phyloP scores from a whole-genome alignment of 2,113 vertebrate species.

The Sigmodon hispidus region DNA sequence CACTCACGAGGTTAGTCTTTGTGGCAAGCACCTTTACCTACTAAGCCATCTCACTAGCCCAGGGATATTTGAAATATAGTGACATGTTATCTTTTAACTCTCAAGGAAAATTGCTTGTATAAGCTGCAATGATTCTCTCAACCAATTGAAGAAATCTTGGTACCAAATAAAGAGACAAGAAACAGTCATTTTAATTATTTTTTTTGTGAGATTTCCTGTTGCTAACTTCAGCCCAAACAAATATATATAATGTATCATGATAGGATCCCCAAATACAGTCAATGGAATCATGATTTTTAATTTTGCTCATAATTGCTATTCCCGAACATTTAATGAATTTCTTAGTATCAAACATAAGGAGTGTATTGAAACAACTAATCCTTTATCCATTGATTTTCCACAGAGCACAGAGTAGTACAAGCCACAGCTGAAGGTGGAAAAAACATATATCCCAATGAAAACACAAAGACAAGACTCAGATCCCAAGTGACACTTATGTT shows the following conservation, averaged over 20 bases:
- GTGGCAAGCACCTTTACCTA: neutral
- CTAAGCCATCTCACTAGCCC: neutral
- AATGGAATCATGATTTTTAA: conserved; percentile 93
- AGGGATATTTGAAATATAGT: neutral
- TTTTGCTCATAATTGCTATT: conserved; percentile 87
- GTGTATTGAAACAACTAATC: conserved; percentile 92
- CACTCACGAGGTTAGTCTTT: neutral
- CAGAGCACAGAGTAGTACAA: conserved; percentile 91
- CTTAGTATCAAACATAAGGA: conserved; percentile 96
- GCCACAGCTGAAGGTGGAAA: conserved; percentile 92
- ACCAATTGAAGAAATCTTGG: neutral
- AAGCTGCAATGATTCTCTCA: neutral
- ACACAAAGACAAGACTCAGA: neutral
- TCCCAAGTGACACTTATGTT: neutral
- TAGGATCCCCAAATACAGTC: conserved; percentile 96
- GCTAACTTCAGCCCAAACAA: conserved; percentile 92
- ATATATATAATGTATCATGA: conserved; percentile 97
- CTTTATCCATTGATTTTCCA: conserved; percentile 91
- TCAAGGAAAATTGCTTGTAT: neutral
- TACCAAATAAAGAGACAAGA: neutral
- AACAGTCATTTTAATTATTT: conserved; percentile 84
- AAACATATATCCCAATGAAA: conserved; percentile 92
- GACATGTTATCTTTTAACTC: neutral
- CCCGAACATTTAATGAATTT: conserved; percentile 93
- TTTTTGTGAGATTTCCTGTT: conserved; percentile 84